phyloP scores from a whole-genome alignment of 2,113 vertebrate genomes.

The Tragelaphus buxtoni region DNA sequence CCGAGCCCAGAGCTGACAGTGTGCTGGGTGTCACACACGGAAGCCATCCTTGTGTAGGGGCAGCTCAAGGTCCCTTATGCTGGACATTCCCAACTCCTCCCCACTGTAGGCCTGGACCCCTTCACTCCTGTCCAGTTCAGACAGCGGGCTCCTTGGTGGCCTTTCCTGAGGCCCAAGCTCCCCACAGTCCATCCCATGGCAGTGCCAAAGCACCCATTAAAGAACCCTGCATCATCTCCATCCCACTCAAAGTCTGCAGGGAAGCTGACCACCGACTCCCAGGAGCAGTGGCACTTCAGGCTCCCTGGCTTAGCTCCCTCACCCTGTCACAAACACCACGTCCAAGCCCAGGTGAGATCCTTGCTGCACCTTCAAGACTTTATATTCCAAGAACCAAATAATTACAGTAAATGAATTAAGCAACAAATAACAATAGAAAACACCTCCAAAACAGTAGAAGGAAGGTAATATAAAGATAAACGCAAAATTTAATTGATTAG shows the following conservation, averaged over 20 bases:
- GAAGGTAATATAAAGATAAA: neutral
- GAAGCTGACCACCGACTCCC: neutral
- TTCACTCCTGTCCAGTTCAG: neutral
- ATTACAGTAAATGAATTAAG: neutral
- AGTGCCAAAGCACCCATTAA: neutral
- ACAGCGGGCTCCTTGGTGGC: neutral
- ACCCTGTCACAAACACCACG: accelerated
- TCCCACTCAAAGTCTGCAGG: neutral
- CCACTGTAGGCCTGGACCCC: accelerated
- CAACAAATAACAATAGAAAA: neutral
- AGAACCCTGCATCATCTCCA: neutral
- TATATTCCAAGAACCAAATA: neutral
- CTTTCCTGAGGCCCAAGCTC: neutral
- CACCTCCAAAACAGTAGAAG: neutral
- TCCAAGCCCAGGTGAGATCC: neutral
- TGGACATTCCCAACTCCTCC: neutral
- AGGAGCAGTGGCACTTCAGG: neutral
- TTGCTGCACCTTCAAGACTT: neutral
- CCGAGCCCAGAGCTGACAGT: neutral
- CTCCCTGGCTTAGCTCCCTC: neutral
- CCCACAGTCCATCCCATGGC: neutral
- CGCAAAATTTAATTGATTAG: neutral
- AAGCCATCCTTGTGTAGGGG: neutral
- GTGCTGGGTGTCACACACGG: accelerated
- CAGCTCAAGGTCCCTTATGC: too few species aligned